Conservation (phyloP, 2,797 vertebrate species). For the Luscinia luscinia region DNA sequence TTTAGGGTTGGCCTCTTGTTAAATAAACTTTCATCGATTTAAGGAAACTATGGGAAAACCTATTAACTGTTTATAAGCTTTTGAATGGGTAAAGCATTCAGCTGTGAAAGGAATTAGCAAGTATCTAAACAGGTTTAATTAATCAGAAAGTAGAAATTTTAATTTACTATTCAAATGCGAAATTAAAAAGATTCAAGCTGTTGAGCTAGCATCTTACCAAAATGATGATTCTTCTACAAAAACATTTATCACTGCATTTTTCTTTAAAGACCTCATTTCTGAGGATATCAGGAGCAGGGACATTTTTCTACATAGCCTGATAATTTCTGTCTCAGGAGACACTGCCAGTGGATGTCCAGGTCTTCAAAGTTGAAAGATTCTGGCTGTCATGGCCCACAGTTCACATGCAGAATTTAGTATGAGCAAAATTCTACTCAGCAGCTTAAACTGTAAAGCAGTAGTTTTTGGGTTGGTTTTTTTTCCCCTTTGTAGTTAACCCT, state of each 20-base stretch:
- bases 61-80: background rate
- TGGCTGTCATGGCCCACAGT: background rate
- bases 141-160: background rate
- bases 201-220: background rate
- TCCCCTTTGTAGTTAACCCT: background rate
- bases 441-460: background rate
- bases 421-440: background rate
- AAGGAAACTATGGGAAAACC: background rate
- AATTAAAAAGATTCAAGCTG: background rate
- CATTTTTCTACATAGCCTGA: background rate
- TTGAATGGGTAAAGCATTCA: background rate
- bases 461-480: background rate
- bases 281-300: background rate
- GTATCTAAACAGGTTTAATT: background rate
- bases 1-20: background rate
- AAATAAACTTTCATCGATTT: slow-evolving; percentile 14
- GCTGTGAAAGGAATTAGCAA: background rate
- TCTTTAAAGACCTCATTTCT: background rate
- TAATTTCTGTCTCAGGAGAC: background rate
- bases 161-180: background rate
- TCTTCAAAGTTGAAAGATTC: background rate
- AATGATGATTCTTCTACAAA: background rate
- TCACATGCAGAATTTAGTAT: background rate
- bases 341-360: background rate
- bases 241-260: background rate